Conservation (phyloP, 1,140 invertebrate genomes). For the Procambarus virginalis region DNA sequence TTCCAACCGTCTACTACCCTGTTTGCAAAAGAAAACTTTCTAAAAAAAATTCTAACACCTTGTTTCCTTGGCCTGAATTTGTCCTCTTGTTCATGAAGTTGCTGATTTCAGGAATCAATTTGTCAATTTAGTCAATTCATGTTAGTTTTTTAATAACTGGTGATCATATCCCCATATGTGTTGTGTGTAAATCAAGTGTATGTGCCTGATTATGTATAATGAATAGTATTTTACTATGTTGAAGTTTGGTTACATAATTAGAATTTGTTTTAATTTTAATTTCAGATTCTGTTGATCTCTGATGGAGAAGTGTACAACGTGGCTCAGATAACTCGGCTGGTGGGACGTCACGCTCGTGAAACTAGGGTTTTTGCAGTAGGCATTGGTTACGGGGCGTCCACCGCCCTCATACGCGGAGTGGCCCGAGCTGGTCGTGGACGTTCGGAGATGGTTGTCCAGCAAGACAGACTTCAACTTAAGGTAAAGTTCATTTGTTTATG, state of each 20-base stretch:
- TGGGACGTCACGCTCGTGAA: conserved; percentile 71
- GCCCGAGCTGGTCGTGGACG: conserved; percentile 73
- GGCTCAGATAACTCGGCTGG: conserved; percentile 72
- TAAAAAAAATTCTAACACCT: no score
- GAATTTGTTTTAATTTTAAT: background rate
- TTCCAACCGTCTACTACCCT: no score
- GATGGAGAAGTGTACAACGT: conserved; percentile 73
- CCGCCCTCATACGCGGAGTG: conserved; percentile 73
- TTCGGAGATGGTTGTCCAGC: conserved; percentile 72
- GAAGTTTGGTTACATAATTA: no score
- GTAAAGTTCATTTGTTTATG: conserved; percentile 55
- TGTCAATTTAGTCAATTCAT: background rate
- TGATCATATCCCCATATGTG: no score
- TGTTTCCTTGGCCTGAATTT: no score
- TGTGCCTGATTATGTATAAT: no score
- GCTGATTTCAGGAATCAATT: no score
- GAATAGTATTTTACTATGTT: no score
- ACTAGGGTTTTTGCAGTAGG: conserved; percentile 74
- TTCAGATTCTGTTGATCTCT: conserved; percentile 71
- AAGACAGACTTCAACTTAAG: conserved; percentile 73
- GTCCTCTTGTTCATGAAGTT: no score
- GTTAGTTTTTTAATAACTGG: background rate
- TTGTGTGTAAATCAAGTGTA: no score
- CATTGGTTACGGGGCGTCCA: conserved; percentile 73
- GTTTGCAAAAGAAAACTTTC: no score